These are phyloP conservation scores for Strix uralensis DNA, from an alignment of 2,113 vertebrate species.

Conservation along the genomic window DNA sequence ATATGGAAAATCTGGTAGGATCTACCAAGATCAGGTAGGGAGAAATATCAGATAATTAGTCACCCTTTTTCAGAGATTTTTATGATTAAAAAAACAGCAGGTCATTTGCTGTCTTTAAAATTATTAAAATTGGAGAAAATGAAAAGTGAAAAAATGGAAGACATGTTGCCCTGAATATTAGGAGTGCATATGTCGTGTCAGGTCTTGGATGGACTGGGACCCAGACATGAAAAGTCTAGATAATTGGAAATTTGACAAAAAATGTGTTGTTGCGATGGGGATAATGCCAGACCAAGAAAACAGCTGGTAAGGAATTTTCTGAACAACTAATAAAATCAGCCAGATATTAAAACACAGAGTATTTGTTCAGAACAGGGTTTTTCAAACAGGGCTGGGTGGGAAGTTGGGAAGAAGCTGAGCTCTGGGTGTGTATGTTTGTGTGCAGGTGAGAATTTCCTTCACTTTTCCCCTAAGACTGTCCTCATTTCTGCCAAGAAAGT, in stretches of 20 bases:
- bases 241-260: not conserved
- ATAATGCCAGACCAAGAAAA: not conserved
- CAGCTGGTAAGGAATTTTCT: not conserved
- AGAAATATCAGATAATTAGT: not conserved
- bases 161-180: not conserved
- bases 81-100: not conserved
- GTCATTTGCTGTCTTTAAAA: not conserved
- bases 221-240: not conserved
- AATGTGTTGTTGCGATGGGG: not conserved
- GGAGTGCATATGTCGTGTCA: not conserved
- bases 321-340: not conserved
- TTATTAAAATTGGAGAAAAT: not conserved
- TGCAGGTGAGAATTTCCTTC: not conserved
- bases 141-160: not conserved
- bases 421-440: too few relatives aligned
- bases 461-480: not conserved
- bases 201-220: not conserved
- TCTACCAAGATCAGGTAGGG: not conserved
- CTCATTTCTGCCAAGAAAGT: not conserved
- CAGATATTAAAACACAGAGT: not conserved
- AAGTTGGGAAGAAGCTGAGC: not conserved
- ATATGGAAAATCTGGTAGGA: not conserved
- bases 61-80: not conserved
- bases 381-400: not conserved
- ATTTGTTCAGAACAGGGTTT: not conserved